Base-by-base conservation (phyloP, 2,888 invertebrate genomes). In the Plagodis dolabraria region DNA sequence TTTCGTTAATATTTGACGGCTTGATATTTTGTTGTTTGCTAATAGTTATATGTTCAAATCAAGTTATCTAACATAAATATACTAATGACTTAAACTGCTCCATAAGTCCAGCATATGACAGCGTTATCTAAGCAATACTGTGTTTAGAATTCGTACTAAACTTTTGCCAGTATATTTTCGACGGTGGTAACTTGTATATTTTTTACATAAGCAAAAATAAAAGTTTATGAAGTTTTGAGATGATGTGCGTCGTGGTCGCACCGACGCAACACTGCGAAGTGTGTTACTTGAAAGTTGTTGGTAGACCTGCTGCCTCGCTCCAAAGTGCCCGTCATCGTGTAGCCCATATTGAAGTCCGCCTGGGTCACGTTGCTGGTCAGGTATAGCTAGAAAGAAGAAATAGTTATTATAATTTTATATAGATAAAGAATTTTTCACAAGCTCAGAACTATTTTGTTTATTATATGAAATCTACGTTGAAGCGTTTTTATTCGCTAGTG, bases 281-380 rank as follows among this genome's bases (percentile, higher is more conserved):
- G 97, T 60, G 97, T 97, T 92, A 97, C 95, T 85, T 97, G 96
- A 87, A 96, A 96, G 79, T 94, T 94, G 87, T 96, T 96, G 72
- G 95, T 95, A 79, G 95, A 94, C 70, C 96, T 95, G 81, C 94
- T 94, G 71, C 97, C 97, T 12, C 97, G 93, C 83, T 97, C 97
- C 77, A 97, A 92, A 9, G 96, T 96, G 9, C 97, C 97, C 0
- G 97, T 97, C 94, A 97, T 96, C 79, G 96, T 96, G 93, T 97
- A 97, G 51, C 97, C 97, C 95, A 97, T 96, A 89, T 97, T 97
- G 93, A 97, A 97, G 89, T 97, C 97, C 52, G 96, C 95, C 77
- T 96, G 95, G 48, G 96, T 96, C 76, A 97, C 96, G 87, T 97
- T 96, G 63, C 97, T 96, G 63, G 97, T 97, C 80, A 97, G 94